A percentile compares a stretch with the other conserved stretches of the same genome.
Evolutionary conservation across 2,888 invertebrate genomes (phyloP).

Genomic region (Ochropleura leucogaster): DNA sequence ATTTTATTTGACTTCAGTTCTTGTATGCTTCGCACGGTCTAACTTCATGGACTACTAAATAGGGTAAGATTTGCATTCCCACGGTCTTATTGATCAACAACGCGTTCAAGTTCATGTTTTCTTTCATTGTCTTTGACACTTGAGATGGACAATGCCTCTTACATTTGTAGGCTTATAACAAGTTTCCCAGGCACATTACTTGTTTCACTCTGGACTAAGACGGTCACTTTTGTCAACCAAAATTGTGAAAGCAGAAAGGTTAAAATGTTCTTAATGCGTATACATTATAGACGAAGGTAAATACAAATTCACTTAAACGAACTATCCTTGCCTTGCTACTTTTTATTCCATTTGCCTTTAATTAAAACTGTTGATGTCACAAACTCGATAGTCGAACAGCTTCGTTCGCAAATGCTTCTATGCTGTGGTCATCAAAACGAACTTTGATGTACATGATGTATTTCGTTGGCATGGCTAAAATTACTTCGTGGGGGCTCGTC

Average conservation of each 20-base stretch:
- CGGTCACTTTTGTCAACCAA: conserved; percentile 7
- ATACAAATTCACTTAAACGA: neutral
- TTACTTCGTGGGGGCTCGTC: conserved; percentile 71
- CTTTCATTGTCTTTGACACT: conserved; percentile 45
- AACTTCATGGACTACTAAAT: neutral
- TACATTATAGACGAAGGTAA: conserved; percentile 42
- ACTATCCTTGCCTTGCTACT: neutral
- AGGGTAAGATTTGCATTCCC: conserved; percentile 40
- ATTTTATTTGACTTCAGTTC: neutral
- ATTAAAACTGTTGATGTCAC: neutral
- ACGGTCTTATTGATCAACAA: conserved; percentile 56
- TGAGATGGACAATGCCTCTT: conserved; percentile 17
- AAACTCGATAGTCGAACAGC: neutral
- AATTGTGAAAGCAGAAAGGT: neutral
- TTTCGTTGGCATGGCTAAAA: conserved; percentile 66
- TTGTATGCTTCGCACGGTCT: neutral
- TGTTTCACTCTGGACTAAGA: neutral
- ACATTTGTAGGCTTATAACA: conserved; percentile 5
- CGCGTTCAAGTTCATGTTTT: conserved; percentile 42
- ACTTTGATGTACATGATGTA: conserved; percentile 20
- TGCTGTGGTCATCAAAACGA: conserved; percentile 23
- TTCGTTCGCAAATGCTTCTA: conserved; percentile 11
- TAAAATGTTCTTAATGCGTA: conserved; percentile 17
- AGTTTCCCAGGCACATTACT: conserved; percentile 32
- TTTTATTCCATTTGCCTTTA: conserved; percentile 12